Percentiles rank a stretch among this genome's conserved stretches.
phyloP scores from a whole-genome alignment of 2,888 invertebrate genomes.

The Agrilus biguttatus region DNA sequence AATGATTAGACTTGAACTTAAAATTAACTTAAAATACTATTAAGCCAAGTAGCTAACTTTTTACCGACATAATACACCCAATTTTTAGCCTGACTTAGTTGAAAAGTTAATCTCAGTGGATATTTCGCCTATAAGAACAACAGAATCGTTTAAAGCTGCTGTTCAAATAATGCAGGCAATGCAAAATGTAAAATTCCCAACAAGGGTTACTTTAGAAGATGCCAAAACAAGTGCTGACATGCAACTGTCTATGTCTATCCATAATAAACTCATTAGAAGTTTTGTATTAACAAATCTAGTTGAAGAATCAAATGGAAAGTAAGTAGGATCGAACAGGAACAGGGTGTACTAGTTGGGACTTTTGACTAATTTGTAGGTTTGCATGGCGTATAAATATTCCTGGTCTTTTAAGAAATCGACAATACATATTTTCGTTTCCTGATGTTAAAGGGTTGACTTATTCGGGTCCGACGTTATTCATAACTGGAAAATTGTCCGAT shows the following conservation, averaged over 20 bases:
- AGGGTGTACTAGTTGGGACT: neutral
- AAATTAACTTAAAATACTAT: too few species aligned
- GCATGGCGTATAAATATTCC: slow-evolving; percentile 72
- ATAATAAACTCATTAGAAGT: slow-evolving; percentile 46
- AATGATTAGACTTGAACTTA: neutral
- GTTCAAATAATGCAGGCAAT: slow-evolving; percentile 52
- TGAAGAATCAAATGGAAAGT: slow-evolving; percentile 24
- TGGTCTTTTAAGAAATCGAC: slow-evolving; percentile 11
- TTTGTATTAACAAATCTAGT: slow-evolving; percentile 79
- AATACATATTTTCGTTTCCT: slow-evolving; percentile 16
- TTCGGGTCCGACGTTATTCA: slow-evolving; percentile 56
- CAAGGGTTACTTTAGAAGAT: slow-evolving; percentile 49
- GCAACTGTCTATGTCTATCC: slow-evolving; percentile 41
- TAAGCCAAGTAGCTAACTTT: too few species aligned
- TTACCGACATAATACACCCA: neutral
- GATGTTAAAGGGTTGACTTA: slow-evolving; percentile 21
- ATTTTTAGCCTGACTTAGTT: slow-evolving; percentile 36
- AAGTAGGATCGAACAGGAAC: neutral
- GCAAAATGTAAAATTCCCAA: slow-evolving; percentile 42
- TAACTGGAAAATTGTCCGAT: slow-evolving; percentile 62
- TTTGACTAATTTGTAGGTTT: slow-evolving; percentile 28
- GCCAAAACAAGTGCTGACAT: slow-evolving; percentile 53
- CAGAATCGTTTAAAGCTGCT: slow-evolving; percentile 47
- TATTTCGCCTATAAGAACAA: slow-evolving; percentile 49
- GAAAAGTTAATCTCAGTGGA: slow-evolving; percentile 58